Conservation (phyloP, 2,113 vertebrate species). For the Cynocephalus volans region DNA sequence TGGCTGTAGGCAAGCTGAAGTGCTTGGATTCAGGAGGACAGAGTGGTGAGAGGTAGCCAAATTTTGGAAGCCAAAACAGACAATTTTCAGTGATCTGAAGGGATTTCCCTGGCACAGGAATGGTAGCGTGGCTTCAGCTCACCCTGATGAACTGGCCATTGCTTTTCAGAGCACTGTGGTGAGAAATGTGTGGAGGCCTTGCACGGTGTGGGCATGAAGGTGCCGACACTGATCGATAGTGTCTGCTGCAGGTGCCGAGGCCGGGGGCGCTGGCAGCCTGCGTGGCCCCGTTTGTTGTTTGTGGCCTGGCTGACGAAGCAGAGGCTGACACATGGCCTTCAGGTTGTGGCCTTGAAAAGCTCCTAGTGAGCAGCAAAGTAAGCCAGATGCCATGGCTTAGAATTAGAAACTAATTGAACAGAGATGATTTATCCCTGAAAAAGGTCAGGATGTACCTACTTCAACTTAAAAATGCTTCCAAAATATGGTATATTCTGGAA, state of each 20-base stretch:
- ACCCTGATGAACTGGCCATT: not conserved
- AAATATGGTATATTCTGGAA: not conserved
- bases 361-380: not conserved
- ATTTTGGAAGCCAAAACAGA: not conserved
- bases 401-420: not conserved
- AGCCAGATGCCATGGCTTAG: not conserved
- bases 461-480: not conserved
- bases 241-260: fast-evolving
- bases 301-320: not conserved
- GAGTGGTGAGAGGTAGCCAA: not conserved
- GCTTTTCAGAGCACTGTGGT: not conserved
- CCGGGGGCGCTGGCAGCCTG: not conserved
- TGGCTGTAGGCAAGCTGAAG: not conserved
- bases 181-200: not conserved
- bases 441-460: not conserved
- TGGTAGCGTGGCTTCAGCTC: not conserved
- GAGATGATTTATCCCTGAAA: not conserved
- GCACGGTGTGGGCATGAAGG: not conserved
- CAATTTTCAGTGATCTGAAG: not conserved
- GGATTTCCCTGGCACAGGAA: not conserved
- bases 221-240: not conserved
- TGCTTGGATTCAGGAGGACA: not conserved
- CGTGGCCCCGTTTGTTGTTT: not conserved
- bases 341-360: no score
- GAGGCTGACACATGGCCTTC: not conserved